Conservation (phyloP, 2,888 invertebrate genomes). For the Caenorhabditis doughertyi region DNA sequence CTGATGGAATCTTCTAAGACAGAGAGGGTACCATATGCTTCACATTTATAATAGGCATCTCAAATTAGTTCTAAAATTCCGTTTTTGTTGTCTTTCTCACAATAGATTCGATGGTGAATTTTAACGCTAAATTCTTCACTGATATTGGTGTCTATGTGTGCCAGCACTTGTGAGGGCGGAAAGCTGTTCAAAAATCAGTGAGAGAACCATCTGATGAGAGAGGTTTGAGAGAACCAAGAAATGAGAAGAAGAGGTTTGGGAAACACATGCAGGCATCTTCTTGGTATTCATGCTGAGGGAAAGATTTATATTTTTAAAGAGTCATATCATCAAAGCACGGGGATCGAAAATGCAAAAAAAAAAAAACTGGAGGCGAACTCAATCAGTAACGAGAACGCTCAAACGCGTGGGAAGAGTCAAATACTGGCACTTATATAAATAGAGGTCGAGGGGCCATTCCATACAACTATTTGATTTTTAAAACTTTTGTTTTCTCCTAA, state of each 20-base stretch:
- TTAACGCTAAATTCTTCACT: too few relatives aligned
- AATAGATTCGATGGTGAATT: too few relatives aligned
- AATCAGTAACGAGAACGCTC: conserved; percentile 18
- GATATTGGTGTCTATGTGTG: conserved; percentile 38
- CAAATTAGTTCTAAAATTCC: neutral
- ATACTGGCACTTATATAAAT: conserved; percentile 9
- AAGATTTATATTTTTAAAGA: conserved; percentile 1
- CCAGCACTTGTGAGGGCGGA: conserved; percentile 56
- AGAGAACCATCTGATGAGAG: conserved; percentile 32
- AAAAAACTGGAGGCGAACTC: conserved; percentile 22
- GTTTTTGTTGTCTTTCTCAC: neutral
- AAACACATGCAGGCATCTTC: conserved; percentile 36
- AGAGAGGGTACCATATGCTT: conserved; percentile 28
- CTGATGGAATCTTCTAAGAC: conserved; percentile 17
- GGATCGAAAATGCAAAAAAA: conserved; percentile 32
- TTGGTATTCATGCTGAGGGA: conserved; percentile 39
- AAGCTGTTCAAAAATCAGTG: conserved; percentile 54
- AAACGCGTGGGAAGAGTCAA: conserved; percentile 21
- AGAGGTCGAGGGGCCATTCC: neutral
- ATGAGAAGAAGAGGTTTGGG: neutral
- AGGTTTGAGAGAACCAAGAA: conserved; percentile 3
- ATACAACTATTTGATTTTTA: neutral
- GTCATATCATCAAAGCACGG: neutral
- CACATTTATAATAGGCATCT: neutral
- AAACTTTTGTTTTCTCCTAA: conserved; percentile 5